phyloP scores from a whole-genome alignment of 53 echinoderm and acorn worm genomes.

The Echinometra lucunter region DNA sequence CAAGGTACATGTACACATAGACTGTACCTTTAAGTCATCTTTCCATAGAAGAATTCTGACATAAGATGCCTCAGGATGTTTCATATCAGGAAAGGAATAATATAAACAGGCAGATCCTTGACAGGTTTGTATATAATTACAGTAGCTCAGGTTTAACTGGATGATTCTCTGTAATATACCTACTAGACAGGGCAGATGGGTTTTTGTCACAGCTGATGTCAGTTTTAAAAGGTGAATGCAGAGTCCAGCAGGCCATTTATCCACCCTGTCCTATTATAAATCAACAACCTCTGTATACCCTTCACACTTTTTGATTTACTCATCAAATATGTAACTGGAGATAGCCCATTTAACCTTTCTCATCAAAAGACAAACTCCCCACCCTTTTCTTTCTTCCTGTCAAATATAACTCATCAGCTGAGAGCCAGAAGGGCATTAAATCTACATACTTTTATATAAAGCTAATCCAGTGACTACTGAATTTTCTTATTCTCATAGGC shows the following conservation, averaged over 20 bases:
- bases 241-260: not conserved
- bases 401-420: too few species aligned
- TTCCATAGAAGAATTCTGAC: not conserved
- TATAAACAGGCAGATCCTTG: not conserved
- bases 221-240: not conserved
- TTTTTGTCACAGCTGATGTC: not conserved
- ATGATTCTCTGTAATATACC: not conserved
- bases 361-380: not conserved
- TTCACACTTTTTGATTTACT: not conserved
- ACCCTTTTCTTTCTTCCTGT: constrained; percentile 22
- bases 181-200: too few species aligned
- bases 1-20: not conserved
- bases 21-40: not conserved
- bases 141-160: not conserved
- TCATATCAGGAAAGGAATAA: not conserved
- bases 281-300: not conserved
- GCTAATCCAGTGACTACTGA: too few species aligned
- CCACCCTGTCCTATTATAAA: not conserved
- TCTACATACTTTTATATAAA: too few species aligned
- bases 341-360: not conserved
- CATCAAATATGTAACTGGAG: constrained; percentile 12
- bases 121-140: not conserved
- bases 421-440: too few species aligned
- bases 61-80: not conserved
- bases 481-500: too few species aligned